Evolutionary conservation across 2,797 vertebrate species (phyloP).

Genomic region (Danio tinwini): DNA sequence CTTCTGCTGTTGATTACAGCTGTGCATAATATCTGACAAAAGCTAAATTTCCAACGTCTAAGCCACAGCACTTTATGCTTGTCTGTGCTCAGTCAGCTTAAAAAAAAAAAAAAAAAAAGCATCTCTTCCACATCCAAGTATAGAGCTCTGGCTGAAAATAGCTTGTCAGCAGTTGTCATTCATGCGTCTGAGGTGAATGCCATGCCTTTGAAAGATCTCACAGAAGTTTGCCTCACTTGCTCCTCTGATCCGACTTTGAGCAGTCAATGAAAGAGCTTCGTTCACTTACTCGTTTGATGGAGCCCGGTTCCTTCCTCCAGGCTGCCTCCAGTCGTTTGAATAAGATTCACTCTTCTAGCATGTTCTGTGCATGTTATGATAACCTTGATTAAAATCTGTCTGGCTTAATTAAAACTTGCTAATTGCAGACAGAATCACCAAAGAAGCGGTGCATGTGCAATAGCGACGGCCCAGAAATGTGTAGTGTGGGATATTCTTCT

Average conservation of each 20-base stretch:
- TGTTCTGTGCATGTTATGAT: conserved; percentile 38
- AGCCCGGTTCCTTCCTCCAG: conserved; percentile 63
- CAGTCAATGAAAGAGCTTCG: conserved; percentile 39
- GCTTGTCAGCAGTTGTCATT: conserved; percentile 34
- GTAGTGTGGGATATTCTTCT: conserved; percentile 12
- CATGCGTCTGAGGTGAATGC: conserved; percentile 56
- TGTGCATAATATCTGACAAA: conserved; percentile 15
- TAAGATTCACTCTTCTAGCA: conserved; percentile 53
- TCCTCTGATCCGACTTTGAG: conserved; percentile 54
- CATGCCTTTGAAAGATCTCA: conserved; percentile 57
- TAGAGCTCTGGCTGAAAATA: conserved; percentile 26
- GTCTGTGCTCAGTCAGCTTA: conserved; percentile 11
- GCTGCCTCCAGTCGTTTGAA: conserved; percentile 51
- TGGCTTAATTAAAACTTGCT: conserved; percentile 33
- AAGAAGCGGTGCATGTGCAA: background rate
- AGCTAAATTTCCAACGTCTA: conserved; percentile 1
- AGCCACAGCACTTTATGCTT: background rate
- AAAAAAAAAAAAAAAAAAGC: conserved; percentile 8
- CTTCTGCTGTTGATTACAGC: conserved; percentile 24
- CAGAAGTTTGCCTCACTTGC: conserved; percentile 61
- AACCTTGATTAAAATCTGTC: conserved; percentile 29
- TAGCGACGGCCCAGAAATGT: conserved; percentile 6
- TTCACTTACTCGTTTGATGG: conserved; percentile 63
- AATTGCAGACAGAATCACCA: conserved; percentile 30
- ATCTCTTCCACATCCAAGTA: conserved; percentile 14